phyloP scores from a whole-genome alignment of 2,888 invertebrate genomes.

The Microchrysa polita region DNA sequence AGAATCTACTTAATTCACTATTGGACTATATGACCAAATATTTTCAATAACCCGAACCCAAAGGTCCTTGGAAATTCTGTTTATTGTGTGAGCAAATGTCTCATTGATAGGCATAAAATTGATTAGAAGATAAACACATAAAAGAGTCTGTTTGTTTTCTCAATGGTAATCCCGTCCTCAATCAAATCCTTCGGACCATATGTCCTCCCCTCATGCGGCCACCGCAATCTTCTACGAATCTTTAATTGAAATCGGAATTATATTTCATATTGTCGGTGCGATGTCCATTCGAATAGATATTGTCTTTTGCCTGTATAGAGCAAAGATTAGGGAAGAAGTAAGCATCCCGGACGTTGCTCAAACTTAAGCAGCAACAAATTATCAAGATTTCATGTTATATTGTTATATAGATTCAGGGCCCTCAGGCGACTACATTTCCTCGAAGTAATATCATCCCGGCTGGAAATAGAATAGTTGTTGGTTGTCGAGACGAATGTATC shows the following conservation, averaged over 20 bases:
- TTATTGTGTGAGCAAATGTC: neutral
- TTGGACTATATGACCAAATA: too few relatives aligned
- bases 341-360: neutral
- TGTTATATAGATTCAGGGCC: conserved; percentile 1
- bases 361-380: conserved; percentile 4
- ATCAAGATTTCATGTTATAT: too few relatives aligned
- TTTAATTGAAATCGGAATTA: conserved; percentile 3
- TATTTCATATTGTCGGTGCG: neutral
- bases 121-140: conserved; percentile 9
- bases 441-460: neutral
- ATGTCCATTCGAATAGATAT: neutral
- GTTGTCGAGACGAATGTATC: neutral
- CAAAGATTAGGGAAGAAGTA: too few relatives aligned
- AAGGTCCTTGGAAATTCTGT: neutral
- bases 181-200: neutral
- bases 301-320: too few relatives aligned
- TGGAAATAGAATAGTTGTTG: neutral
- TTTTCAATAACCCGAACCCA: neutral
- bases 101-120: neutral
- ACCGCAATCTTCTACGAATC: neutral
- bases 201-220: neutral
- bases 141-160: neutral
- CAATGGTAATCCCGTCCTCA: neutral
- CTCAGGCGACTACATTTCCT: neutral
- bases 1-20: neutral